Percentiles rank a stretch among this genome's conserved stretches.
Evolutionary conservation across 2,888 invertebrate genomes (phyloP).

Genomic region (Acronicta aceris): DNA sequence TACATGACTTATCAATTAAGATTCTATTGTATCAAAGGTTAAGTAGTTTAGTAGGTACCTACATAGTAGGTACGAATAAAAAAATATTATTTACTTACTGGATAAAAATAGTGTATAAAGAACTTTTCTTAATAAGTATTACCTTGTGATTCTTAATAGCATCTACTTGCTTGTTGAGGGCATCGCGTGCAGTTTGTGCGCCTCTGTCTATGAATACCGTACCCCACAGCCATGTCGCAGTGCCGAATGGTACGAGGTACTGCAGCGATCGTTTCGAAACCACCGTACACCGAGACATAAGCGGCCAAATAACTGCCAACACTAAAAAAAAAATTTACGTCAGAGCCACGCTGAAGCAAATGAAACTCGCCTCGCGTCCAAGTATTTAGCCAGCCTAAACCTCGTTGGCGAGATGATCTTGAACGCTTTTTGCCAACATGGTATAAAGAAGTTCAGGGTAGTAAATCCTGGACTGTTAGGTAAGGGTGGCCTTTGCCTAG

Average conservation of each 20-base stretch:
- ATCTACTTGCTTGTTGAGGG: constrained; percentile 92
- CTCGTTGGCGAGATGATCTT: too few relatives aligned
- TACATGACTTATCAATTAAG: too few relatives aligned
- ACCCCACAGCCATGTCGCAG: constrained; percentile 96
- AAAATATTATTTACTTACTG: too few relatives aligned
- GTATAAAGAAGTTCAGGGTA: too few relatives aligned
- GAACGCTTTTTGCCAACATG: too few relatives aligned
- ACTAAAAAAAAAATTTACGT: constrained; percentile 78
- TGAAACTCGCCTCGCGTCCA: neutral
- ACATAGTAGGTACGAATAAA: too few relatives aligned
- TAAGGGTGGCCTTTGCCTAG: too few relatives aligned
- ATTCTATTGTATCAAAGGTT: too few relatives aligned
- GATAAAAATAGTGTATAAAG: too few relatives aligned
- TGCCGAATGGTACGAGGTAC: constrained; percentile 95
- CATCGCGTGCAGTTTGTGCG: constrained; percentile 92
- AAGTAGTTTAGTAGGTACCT: too few relatives aligned
- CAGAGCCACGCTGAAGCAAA: constrained; percentile 9
- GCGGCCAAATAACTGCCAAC: constrained; percentile 94
- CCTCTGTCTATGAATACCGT: constrained; percentile 96
- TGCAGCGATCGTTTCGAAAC: constrained; percentile 95
- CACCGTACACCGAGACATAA: constrained; percentile 94
- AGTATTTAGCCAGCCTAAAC: neutral
- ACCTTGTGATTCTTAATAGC: constrained; percentile 91
- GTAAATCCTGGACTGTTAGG: too few relatives aligned
- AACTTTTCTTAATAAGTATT: constrained; percentile 20